Conservation (phyloP, 2,113 vertebrate species). For the Mustela nigripes region DNA sequence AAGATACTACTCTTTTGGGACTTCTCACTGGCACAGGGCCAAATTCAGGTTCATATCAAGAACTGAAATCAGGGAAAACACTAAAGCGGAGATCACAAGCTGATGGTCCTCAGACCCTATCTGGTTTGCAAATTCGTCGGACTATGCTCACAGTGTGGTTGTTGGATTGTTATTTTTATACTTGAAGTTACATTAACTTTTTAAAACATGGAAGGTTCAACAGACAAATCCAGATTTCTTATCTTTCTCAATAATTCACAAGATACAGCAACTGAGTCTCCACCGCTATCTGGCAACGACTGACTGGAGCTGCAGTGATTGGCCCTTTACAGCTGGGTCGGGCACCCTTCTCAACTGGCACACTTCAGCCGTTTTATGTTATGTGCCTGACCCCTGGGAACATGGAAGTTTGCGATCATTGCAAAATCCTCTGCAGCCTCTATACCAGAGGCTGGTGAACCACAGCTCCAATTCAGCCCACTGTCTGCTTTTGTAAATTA, state of each 20-base stretch:
- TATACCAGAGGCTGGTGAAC: neutral
- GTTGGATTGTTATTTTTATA: neutral
- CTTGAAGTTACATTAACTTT: neutral
- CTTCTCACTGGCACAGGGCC: neutral
- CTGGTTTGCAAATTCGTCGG: neutral
- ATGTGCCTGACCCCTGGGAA: neutral
- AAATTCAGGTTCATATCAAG: neutral
- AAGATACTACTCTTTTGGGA: neutral
- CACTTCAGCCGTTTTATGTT: neutral
- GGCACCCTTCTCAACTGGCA: neutral
- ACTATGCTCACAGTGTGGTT: neutral
- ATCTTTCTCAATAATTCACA: neutral
- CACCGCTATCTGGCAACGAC: neutral
- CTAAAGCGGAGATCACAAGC: slow-evolving; percentile 5
- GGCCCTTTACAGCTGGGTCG: neutral
- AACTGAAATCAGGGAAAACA: accelerated
- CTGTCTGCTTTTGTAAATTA: neutral
- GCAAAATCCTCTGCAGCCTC: neutral
- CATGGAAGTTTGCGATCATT: neutral
- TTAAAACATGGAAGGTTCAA: neutral
- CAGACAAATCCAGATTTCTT: neutral
- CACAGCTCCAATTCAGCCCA: neutral
- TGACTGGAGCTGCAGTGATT: neutral
- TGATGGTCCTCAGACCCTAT: neutral
- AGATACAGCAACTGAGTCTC: neutral